phyloP scores from a whole-genome alignment of 2,113 vertebrate genomes.

The Serilophus lunatus region DNA sequence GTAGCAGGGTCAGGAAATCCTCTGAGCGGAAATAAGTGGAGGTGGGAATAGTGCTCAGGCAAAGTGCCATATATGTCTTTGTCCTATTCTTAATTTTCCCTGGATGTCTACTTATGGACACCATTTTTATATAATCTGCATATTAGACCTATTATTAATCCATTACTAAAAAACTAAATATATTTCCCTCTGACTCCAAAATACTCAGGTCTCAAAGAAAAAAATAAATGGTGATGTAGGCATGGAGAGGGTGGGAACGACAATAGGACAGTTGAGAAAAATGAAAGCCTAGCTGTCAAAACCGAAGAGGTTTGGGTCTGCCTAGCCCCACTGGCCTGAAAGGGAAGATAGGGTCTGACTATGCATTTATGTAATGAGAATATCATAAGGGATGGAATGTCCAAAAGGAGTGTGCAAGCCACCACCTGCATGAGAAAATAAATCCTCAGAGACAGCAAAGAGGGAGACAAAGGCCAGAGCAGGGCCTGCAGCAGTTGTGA shows the following conservation, averaged over 20 bases:
- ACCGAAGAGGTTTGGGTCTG: background rate
- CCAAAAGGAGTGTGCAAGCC: background rate
- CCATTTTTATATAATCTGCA: background rate
- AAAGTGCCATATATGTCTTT: background rate
- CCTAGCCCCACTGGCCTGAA: background rate
- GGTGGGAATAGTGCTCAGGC: background rate
- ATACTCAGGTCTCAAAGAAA: background rate
- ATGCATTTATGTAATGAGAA: background rate
- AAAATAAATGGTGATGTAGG: background rate
- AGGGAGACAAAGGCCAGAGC: background rate
- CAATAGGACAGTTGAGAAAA: background rate
- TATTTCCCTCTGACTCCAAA: rapidly evolving
- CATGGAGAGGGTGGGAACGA: background rate
- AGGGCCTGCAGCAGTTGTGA: background rate
- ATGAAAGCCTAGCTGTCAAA: background rate
- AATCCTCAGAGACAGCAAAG: background rate
- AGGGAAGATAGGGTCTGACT: background rate
- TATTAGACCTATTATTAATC: background rate
- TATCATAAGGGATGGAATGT: background rate
- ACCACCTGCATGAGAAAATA: background rate
- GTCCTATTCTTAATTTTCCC: background rate
- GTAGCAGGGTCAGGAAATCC: background rate
- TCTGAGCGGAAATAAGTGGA: background rate
- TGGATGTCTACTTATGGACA: background rate
- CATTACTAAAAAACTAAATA: background rate